A percentile compares a stretch with the other conserved stretches of the same genome.
Conservation (phyloP, 2,888 invertebrate species). For the Lutraria lutraria region DNA sequence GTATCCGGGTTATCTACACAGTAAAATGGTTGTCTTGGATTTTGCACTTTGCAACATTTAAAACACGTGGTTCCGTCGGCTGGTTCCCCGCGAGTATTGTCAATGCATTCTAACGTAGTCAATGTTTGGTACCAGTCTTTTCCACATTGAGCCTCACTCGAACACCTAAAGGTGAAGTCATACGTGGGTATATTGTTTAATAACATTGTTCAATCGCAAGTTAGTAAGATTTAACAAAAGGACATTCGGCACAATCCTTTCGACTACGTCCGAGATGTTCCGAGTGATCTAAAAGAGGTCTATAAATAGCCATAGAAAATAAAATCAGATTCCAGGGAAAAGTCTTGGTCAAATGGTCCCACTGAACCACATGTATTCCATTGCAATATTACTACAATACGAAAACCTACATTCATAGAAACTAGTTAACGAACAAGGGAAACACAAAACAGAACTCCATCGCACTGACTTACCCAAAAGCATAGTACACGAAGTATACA, state of each 20-base stretch:
- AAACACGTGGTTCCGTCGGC: conserved; percentile 54
- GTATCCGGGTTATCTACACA: conserved; percentile 54
- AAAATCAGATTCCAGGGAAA: background rate
- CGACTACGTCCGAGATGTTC: background rate
- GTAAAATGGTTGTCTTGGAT: conserved; percentile 37
- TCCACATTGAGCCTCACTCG: conserved; percentile 36
- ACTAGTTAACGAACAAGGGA: too few relatives aligned
- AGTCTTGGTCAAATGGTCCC: background rate
- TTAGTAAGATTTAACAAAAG: background rate
- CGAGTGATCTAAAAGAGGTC: background rate
- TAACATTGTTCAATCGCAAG: background rate
- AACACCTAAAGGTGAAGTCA: conserved; percentile 43
- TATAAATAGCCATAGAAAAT: background rate
- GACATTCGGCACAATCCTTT: background rate
- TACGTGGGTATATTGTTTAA: background rate
- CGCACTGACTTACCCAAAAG: too few relatives aligned
- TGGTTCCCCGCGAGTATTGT: conserved; percentile 54
- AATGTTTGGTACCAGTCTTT: conserved; percentile 51
- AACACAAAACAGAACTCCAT: too few relatives aligned
- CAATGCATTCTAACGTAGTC: conserved; percentile 40
- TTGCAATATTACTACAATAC: too few relatives aligned
- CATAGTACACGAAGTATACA: too few relatives aligned
- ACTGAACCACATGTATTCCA: too few relatives aligned
- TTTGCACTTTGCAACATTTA: conserved; percentile 41
- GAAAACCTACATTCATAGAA: too few relatives aligned